These are phyloP conservation scores for Mesaphorura yosii DNA, from an alignment of 1,140 invertebrate genomes.

Conservation along the genomic window DNA sequence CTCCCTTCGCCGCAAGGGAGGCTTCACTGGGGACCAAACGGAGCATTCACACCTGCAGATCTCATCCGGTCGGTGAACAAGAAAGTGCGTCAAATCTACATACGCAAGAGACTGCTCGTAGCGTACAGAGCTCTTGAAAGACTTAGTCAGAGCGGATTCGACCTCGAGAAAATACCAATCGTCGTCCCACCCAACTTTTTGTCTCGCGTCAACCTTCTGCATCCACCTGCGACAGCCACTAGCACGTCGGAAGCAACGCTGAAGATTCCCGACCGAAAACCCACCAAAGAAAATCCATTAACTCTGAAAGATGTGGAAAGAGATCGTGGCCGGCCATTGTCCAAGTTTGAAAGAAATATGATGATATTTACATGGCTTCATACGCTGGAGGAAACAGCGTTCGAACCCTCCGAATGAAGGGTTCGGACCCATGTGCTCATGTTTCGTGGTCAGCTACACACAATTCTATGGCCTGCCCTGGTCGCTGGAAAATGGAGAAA, in stretches of 20 bases:
- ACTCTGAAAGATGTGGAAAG: conserved; percentile 66
- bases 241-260: conserved; percentile 12
- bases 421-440: too few relatives aligned
- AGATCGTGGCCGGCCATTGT: conserved; percentile 66
- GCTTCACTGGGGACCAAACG: conserved; percentile 16
- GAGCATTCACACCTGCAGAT: conserved; percentile 55
- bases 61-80: conserved; percentile 68
- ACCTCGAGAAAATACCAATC: conserved; percentile 44
- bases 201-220: conserved; percentile 16
- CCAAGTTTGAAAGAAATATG: conserved; percentile 79
- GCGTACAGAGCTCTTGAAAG: conserved; percentile 69
- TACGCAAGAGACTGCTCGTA: conserved; percentile 56
- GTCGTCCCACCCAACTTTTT: conserved; percentile 22
- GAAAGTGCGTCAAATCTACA: conserved; percentile 63
- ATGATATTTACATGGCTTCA: conserved; percentile 88
- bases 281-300: conserved; percentile 45
- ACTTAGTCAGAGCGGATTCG: conserved; percentile 68
- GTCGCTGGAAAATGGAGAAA: too few relatives aligned
- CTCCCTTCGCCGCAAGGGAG: conserved; percentile 59
- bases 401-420: conserved; percentile 35
- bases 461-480: too few relatives aligned
- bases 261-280: conserved; percentile 22
- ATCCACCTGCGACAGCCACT: not conserved
- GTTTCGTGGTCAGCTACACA: too few relatives aligned
- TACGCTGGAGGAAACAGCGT: conserved; percentile 58